Base-by-base conservation (phyloP, 2,888 invertebrate genomes). In the Cyclophora punctaria region DNA sequence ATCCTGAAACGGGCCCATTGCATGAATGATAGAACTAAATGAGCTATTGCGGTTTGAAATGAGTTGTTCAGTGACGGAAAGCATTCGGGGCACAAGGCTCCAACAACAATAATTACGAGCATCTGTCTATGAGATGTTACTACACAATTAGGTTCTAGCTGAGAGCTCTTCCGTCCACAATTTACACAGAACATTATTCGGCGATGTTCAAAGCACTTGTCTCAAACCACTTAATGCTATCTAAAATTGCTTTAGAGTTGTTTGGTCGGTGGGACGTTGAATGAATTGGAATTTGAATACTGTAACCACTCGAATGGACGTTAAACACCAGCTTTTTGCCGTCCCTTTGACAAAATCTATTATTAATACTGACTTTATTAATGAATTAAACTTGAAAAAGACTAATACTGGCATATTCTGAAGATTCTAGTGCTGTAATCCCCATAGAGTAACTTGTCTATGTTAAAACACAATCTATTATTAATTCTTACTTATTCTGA, bases 161-260 rank as follows among this genome's bases (percentile, higher is more conserved):
- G 47, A 55, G 55, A 52, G 50, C 50, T 48, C 48, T 52, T 45
- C 41, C 59, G 55, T 53, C 57, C 58, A 68, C 69, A 74, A 73
- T 77, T 75, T 74, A 69, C 73, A 69, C 61, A 58, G 67, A 71
- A 59, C 68, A 71, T 72, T 67, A 74, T 75, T 75, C 63, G 68
- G 61, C 59, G 67, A 69, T 73, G 71, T 64, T 77, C 71, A 71
- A 66, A 71, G 69, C 67, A 72, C 75, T 78, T 68, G 65, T 65
- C 69, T 69, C 63, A 55, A 69, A 71, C 68, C 71, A 72, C 71
- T 74, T 73, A 71, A 67, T 68, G 66, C 64, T 68, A 63, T 69
- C 65, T 67, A 62, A 71, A 73, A 74, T 76, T 73, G 64, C 64
- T 63, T 62, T 65, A 70, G 69, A 68, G 65, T 63, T 62, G 56